phyloP scores from a whole-genome alignment of 2,113 vertebrate genomes.

The Talpa occidentalis region DNA sequence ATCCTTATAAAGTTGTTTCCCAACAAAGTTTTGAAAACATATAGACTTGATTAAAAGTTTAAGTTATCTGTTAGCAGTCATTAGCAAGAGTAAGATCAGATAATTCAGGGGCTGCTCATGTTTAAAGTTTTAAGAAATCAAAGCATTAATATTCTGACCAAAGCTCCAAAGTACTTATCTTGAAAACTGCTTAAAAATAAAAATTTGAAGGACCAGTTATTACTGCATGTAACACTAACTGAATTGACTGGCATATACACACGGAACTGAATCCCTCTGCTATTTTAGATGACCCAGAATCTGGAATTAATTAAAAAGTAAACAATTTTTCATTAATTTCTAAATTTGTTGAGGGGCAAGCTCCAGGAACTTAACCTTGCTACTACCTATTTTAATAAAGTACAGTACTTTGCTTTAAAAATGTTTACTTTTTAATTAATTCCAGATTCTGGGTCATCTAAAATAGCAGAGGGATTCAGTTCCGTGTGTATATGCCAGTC shows the following conservation, averaged over 20 bases:
- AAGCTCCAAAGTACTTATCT: not conserved
- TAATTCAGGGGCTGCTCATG: not conserved
- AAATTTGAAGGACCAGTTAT: constrained; percentile 27
- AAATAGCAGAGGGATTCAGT: not conserved
- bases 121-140: constrained; percentile 45
- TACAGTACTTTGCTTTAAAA: not conserved
- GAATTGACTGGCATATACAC: not conserved
- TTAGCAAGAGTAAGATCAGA: not conserved
- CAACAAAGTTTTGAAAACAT: constrained; percentile 20
- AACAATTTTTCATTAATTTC: constrained; percentile 47
- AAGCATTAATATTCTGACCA: not conserved
- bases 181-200: constrained; percentile 52
- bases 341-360: constrained; percentile 41
- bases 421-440: constrained; percentile 24
- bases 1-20: constrained; percentile 27
- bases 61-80: not conserved
- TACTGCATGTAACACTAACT: not conserved
- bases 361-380: not conserved
- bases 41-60: not conserved
- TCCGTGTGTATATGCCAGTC: not conserved
- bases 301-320: constrained; percentile 21
- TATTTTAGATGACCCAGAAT: constrained; percentile 23
- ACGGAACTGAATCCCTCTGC: not conserved
- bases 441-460: constrained; percentile 9
- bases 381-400: constrained; percentile 16